phyloP scores from a whole-genome alignment of 2,113 vertebrate genomes.

The Zosterops borbonicus region DNA sequence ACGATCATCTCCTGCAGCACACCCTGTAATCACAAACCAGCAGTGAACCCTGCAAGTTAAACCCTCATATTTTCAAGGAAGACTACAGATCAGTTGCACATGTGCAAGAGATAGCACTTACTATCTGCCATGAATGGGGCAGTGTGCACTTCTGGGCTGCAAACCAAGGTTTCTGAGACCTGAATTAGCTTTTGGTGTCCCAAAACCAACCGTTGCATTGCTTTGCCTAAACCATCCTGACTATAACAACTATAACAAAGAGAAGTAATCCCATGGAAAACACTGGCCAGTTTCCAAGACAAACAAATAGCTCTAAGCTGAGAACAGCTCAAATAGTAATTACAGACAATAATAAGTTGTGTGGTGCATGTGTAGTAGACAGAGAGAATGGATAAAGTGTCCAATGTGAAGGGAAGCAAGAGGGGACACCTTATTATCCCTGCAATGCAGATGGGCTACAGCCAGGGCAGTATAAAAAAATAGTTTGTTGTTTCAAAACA shows the following conservation, averaged over 20 bases:
- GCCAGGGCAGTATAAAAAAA: neutral
- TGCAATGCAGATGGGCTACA: rapidly evolving
- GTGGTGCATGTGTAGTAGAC: neutral
- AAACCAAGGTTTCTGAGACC: neutral
- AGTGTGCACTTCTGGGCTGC: neutral
- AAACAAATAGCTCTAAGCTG: conserved; percentile 21
- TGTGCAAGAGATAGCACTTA: neutral
- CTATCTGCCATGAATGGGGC: neutral
- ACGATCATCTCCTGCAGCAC: neutral
- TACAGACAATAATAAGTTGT: neutral
- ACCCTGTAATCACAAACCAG: neutral
- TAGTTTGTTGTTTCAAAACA: neutral
- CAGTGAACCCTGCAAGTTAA: neutral
- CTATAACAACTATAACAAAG: neutral
- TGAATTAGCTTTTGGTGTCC: neutral
- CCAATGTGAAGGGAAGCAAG: neutral
- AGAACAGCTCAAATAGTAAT: conserved; percentile 24
- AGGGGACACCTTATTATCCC: neutral
- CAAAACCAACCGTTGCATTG: neutral
- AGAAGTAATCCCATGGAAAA: conserved; percentile 12
- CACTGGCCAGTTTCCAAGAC: conserved; percentile 21
- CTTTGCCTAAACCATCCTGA: neutral
- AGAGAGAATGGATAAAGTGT: neutral
- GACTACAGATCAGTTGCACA: neutral
- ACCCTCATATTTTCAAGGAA: neutral